Evolutionary conservation across 2,888 invertebrate species (phyloP).

Genomic region (Pediacus dermestoides): DNA sequence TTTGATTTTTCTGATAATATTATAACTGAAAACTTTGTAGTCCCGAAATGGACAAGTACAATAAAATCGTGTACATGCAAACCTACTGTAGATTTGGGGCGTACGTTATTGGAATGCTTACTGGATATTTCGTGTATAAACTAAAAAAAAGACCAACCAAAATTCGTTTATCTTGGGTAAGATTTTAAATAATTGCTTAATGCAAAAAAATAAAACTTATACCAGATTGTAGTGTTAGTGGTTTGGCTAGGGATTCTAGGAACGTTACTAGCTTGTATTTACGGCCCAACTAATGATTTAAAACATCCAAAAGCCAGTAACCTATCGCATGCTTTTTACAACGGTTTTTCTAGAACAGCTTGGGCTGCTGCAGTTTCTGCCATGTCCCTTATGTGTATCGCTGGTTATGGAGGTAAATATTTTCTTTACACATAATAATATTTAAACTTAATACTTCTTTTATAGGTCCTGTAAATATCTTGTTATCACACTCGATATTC

Average conservation of each 20-base stretch:
- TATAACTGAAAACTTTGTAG: slow-evolving; percentile 3
- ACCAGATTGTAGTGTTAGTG: no score
- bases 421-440: neutral
- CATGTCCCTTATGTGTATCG: neutral
- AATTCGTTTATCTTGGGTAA: neutral
- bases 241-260: no score
- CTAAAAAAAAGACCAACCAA: slow-evolving; percentile 4
- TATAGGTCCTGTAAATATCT: slow-evolving; percentile 1
- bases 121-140: slow-evolving; percentile 13
- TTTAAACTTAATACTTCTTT: neutral
- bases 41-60: neutral
- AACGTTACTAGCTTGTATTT: no score
- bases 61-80: slow-evolving; percentile 8
- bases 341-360: slow-evolving; percentile 4
- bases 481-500: neutral
- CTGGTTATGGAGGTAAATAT: slow-evolving; percentile 2
- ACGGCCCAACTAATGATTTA: neutral
- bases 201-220: no score
- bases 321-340: neutral
- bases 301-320: neutral
- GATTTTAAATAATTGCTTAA: neutral
- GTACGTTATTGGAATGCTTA: slow-evolving; percentile 16
- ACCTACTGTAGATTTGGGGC: slow-evolving; percentile 14
- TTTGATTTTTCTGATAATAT: slow-evolving; percentile 1
- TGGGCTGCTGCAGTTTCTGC: neutral